These are phyloP conservation scores for Procavia capensis DNA, from an alignment of 2,113 vertebrate species.

Conservation along the genomic window DNA sequence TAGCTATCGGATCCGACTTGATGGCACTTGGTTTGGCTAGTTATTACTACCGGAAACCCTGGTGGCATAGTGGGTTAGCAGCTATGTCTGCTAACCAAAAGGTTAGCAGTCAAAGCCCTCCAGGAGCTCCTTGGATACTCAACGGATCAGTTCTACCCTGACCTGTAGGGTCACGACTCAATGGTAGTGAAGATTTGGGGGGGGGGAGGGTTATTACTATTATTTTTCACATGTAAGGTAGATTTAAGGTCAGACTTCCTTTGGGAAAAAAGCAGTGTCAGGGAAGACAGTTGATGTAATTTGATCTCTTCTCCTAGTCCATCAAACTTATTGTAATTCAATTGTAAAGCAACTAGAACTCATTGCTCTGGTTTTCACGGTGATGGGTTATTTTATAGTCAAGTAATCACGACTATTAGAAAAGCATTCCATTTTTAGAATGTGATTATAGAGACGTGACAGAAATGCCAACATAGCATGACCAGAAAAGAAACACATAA, in stretches of 20 bases:
- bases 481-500: conserved; percentile 66
- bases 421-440: conserved; percentile 72
- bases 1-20: too few species aligned
- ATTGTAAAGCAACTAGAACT: conserved; percentile 55
- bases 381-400: conserved; percentile 70
- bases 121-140: too few species aligned
- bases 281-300: conserved; percentile 63
- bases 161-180: too few species aligned
- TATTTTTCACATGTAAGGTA: background rate
- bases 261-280: conserved; percentile 60
- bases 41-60: too few species aligned
- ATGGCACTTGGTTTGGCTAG: too few species aligned
- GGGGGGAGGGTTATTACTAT: too few species aligned
- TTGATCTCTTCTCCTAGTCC: conserved; percentile 34
- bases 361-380: background rate
- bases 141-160: too few species aligned
- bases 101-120: too few species aligned
- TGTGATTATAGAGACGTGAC: conserved; percentile 69
- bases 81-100: too few species aligned
- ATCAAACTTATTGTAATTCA: conserved; percentile 58
- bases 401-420: conserved; percentile 68
- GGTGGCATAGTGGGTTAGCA: too few species aligned
- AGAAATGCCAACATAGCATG: conserved; percentile 74
- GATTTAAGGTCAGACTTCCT: conserved; percentile 66
- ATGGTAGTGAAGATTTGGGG: too few species aligned